Evolutionary conservation across 2,888 invertebrate species (phyloP).

Genomic region (Euphydryas editha): DNA sequence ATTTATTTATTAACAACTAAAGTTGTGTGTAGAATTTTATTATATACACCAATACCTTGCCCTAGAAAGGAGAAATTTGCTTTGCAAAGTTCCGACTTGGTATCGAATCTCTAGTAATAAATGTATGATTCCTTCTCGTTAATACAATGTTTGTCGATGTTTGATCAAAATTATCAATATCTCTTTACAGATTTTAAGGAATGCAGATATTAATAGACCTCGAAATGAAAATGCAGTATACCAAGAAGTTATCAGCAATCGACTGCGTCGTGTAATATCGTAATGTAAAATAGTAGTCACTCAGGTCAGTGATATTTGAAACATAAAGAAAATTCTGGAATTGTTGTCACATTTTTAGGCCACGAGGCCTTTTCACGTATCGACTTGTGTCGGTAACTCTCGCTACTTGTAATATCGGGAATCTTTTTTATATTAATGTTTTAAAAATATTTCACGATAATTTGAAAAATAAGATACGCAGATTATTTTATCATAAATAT

Average conservation of each 20-base stretch:
- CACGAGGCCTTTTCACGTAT: neutral
- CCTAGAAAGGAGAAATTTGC: too few species aligned
- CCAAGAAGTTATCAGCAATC: slow-evolving; percentile 27
- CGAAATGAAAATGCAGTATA: slow-evolving; percentile 1
- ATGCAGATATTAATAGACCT: neutral
- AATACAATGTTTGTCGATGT: slow-evolving; percentile 30
- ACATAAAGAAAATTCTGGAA: neutral
- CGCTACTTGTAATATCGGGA: slow-evolving; percentile 3
- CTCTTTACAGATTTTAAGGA: slow-evolving; percentile 19
- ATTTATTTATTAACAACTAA: too few species aligned
- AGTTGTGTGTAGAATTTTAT: too few species aligned
- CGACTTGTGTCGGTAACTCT: neutral
- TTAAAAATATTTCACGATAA: neutral
- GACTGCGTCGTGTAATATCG: slow-evolving; percentile 19
- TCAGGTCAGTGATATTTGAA: neutral
- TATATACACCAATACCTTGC: too few species aligned
- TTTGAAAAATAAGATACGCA: neutral
- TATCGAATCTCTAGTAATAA: too few species aligned
- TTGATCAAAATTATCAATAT: too few species aligned
- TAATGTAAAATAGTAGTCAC: slow-evolving; percentile 3
- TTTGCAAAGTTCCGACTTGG: too few species aligned
- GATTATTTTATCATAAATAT: neutral
- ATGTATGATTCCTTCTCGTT: too few species aligned
- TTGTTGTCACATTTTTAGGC: neutral
- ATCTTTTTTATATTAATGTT: slow-evolving; percentile 18